phyloP scores from a whole-genome alignment of 2,113 vertebrate genomes.

The Solea senegalensis region DNA sequence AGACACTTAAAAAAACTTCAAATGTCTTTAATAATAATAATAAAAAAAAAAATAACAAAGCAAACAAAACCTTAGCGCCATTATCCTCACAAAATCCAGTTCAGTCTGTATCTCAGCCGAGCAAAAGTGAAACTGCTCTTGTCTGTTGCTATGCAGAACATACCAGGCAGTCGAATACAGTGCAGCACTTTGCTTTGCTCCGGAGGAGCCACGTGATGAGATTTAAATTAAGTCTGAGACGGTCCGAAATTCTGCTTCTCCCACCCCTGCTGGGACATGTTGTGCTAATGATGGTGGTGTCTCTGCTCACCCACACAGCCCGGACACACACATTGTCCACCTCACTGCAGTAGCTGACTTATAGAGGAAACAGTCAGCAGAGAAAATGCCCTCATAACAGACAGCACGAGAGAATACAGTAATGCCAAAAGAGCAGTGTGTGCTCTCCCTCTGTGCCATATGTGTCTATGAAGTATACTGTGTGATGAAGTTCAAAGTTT shows the following conservation, averaged over 20 bases:
- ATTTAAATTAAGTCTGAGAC: slow-evolving; percentile 84
- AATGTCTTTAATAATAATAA: no score
- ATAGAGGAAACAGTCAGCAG: slow-evolving; percentile 50
- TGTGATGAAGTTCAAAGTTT: slow-evolving; percentile 14
- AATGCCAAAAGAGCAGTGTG: slow-evolving; percentile 26
- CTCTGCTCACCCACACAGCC: slow-evolving; percentile 46
- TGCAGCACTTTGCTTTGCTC: slow-evolving; percentile 69
- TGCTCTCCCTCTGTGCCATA: slow-evolving; percentile 11
- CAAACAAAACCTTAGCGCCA: neutral
- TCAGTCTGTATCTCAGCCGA: slow-evolving; percentile 18
- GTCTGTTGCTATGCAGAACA: slow-evolving; percentile 77
- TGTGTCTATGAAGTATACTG: slow-evolving; percentile 15
- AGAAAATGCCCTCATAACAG: slow-evolving; percentile 31
- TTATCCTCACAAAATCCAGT: neutral
- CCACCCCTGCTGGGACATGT: slow-evolving; percentile 67
- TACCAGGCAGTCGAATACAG: slow-evolving; percentile 52
- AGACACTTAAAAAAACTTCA: no score
- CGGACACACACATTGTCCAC: slow-evolving; percentile 35
- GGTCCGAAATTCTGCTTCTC: slow-evolving; percentile 74
- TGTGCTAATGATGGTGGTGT: slow-evolving; percentile 61
- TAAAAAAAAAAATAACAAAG: no score
- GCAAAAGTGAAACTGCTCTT: slow-evolving; percentile 37
- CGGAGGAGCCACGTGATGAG: slow-evolving; percentile 79
- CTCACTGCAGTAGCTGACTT: slow-evolving; percentile 57
- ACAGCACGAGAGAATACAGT: slow-evolving; percentile 9